Percentiles rank a stretch among this genome's conserved stretches.
These are phyloP conservation scores for Sipha flava DNA, from an alignment of 1,140 invertebrate genomes.

Conservation along the genomic window DNA sequence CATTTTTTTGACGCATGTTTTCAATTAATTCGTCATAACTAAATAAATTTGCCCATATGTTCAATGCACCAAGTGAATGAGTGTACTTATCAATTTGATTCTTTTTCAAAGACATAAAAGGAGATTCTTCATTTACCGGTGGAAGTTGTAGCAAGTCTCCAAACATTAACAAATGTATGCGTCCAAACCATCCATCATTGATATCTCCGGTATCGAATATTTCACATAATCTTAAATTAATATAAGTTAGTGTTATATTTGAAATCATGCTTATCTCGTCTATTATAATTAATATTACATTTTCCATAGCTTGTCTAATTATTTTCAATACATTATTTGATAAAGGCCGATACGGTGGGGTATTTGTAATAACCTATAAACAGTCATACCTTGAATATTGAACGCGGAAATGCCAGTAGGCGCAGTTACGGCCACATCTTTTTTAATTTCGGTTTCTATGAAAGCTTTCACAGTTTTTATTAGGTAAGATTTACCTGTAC, in stretches of 20 bases:
- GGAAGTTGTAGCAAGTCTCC: conserved; percentile 42
- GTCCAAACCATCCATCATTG: conserved; percentile 35
- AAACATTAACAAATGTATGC: conserved; percentile 35
- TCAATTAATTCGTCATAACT: conserved; percentile 27
- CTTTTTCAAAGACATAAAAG: not conserved
- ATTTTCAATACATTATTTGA: conserved; percentile 38
- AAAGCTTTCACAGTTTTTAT: conserved; percentile 36
- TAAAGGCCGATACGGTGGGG: conserved; percentile 35
- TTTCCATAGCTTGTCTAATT: conserved; percentile 37
- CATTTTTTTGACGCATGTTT: conserved; percentile 30
- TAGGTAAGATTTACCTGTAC: conserved; percentile 39
- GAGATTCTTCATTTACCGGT: conserved; percentile 37
- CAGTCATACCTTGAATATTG: conserved; percentile 39
- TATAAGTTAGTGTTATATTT: conserved; percentile 38
- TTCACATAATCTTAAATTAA: conserved; percentile 34
- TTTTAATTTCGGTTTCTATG: conserved; percentile 33
- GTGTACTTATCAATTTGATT: not conserved
- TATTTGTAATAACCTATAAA: conserved; percentile 39
- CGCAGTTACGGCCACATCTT: conserved; percentile 38
- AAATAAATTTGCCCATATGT: not conserved
- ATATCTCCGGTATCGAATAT: conserved; percentile 34
- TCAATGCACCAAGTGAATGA: not conserved
- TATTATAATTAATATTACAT: conserved; percentile 40
- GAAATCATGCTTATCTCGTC: conserved; percentile 44
- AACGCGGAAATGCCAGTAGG: conserved; percentile 39